phyloP scores from a whole-genome alignment of 2,797 vertebrate genomes.

The Sternotherus odoratus region DNA sequence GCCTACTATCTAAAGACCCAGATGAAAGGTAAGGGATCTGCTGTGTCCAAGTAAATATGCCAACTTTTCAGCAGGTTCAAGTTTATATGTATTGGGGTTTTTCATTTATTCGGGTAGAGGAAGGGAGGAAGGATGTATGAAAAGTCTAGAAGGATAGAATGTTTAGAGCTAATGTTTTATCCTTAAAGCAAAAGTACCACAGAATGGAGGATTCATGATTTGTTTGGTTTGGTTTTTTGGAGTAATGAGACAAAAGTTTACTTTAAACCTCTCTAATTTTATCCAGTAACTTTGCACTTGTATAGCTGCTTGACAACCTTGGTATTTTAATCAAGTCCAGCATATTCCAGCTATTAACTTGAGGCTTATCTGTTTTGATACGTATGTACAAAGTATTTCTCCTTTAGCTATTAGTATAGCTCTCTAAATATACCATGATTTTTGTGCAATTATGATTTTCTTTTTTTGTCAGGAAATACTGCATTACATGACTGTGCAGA shows the following conservation, averaged over 20 bases:
- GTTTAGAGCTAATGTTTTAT: background rate
- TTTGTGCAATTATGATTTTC: slow-evolving; percentile 30
- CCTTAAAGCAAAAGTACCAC: background rate
- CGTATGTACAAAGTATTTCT: background rate
- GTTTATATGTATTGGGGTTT: background rate
- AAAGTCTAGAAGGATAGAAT: background rate
- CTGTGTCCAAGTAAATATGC: too few relatives aligned
- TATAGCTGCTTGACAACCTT: background rate
- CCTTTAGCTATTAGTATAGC: background rate
- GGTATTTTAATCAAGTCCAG: background rate
- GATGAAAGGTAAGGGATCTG: background rate
- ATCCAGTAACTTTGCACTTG: background rate
- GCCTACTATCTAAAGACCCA: background rate
- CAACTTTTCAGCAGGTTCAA: too few relatives aligned
- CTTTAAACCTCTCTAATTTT: background rate
- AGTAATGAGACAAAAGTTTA: background rate
- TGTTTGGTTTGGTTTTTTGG: background rate
- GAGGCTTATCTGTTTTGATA: background rate
- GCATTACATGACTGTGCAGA: slow-evolving; percentile 98
- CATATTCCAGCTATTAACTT: background rate
- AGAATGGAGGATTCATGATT: background rate
- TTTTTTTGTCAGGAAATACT: slow-evolving; percentile 89
- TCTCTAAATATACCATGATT: background rate
- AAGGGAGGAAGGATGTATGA: background rate
- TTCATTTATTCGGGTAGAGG: background rate